Evolutionary conservation across 2,797 vertebrate species (phyloP), one percentile per base, ranked within the genome.

Genomic region (Cephalopachus bancanus): DNA sequence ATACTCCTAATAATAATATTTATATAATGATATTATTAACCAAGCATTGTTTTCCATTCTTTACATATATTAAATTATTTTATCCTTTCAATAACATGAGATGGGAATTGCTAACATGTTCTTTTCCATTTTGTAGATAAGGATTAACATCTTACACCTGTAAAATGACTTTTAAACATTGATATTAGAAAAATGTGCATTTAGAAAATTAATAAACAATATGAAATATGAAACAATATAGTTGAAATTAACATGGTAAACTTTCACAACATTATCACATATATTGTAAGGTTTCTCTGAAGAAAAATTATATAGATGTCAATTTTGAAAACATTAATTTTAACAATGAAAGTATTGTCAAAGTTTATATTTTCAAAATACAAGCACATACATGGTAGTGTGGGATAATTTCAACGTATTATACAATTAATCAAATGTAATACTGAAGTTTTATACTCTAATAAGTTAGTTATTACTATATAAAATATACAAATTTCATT

Each of bases 261-360:
- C 49, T 79, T 79, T 89, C 91, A 85, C 14, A 96, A 84, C 78
- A 85, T 17, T 28, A 65, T 7, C 26, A 94, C 10, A 87, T 55
- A 57, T 7, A 3, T 11, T 72, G 26, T 84, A 1, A 59, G 67
- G 7, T 64, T 85, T 94, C 37, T 91, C 24, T 11, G 19, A 83
- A 44, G 24, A 74, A 88, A 89, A 88, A 60, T 33, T 69, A 67
- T 59, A 51, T 65, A 83, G n/a, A n/a, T 79, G n/a, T 24, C 33
- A 88, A 28, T 88, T 94, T 84, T 37, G 49, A 91, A 91, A 92
- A 69, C 1, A 92, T 28, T 62, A 83, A 81, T 9, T 85, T 53
- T 78, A 53, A 37, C 30, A 84, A 78, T 55, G 0, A 93, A 89
- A 55, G 78, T 79, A 79, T 74, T 19, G 55, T 7, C 33, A 22